These are phyloP conservation scores for Pterocles orientalis DNA, from an alignment of 2,113 vertebrate genomes.

Conservation along the genomic window DNA sequence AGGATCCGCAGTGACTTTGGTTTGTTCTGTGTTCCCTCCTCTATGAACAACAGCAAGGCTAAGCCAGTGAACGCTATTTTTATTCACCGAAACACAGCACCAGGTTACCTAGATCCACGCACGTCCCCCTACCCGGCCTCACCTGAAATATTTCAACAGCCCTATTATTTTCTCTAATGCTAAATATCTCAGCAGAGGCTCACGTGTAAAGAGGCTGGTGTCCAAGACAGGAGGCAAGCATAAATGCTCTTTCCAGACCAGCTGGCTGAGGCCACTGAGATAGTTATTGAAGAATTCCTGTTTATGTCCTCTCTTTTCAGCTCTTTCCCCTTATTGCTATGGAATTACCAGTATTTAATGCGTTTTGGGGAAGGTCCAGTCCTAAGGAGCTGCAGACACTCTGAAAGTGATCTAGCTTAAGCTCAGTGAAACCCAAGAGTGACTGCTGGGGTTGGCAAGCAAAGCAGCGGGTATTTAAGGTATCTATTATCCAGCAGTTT, in stretches of 20 bases:
- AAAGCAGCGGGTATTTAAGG: background rate
- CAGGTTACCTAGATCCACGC: background rate
- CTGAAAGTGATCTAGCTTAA: background rate
- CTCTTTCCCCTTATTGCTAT: background rate
- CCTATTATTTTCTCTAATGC: background rate
- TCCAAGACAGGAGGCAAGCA: background rate
- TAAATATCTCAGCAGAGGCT: background rate
- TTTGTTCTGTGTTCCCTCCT: background rate
- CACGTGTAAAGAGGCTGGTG: fast-evolving
- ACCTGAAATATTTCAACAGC: background rate
- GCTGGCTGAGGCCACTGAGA: background rate
- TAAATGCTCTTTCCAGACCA: background rate
- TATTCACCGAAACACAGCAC: background rate
- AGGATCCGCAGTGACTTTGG: background rate
- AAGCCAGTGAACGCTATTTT: background rate
- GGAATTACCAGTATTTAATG: background rate
- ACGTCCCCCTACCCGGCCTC: background rate
- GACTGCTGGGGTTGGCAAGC: background rate
- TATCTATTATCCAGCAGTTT: background rate
- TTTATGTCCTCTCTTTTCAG: background rate
- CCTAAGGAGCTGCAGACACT: background rate
- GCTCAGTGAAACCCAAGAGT: background rate
- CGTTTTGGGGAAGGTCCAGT: background rate
- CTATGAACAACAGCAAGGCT: background rate
- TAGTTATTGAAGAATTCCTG: background rate